Evolutionary conservation across 2,113 vertebrate genomes (phyloP).

Genomic region (Pachypanchax playfairii): DNA sequence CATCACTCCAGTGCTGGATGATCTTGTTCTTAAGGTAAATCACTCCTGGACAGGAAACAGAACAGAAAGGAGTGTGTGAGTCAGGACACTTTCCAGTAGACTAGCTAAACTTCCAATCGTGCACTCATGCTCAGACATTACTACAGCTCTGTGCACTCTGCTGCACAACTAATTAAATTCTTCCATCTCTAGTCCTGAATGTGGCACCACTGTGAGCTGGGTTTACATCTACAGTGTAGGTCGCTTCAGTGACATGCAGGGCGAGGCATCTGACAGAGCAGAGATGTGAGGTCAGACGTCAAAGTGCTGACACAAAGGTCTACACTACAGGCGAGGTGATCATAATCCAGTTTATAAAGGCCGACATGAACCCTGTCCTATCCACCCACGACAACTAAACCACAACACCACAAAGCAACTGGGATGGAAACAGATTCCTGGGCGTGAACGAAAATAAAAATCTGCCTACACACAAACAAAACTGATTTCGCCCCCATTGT

Average conservation of each 20-base stretch:
- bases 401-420: constrained; percentile 11
- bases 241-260: constrained; percentile 34
- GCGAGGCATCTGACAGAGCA: constrained; percentile 31
- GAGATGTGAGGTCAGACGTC: constrained; percentile 33
- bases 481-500: too few species aligned
- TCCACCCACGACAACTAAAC: constrained; percentile 18
- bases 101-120: too few species aligned
- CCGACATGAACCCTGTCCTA: constrained; percentile 40
- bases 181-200: constrained; percentile 60
- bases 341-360: constrained; percentile 70
- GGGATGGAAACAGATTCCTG: neutral
- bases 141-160: too few species aligned
- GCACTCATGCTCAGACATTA: too few species aligned
- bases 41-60: constrained; percentile 82
- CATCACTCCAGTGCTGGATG: constrained; percentile 97
- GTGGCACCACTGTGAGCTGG: constrained; percentile 40
- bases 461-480: too few species aligned
- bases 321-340: constrained; percentile 52
- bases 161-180: constrained; percentile 10
- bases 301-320: constrained; percentile 70
- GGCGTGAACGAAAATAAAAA: too few species aligned
- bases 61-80: neutral
- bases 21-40: constrained; percentile 99
- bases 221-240: constrained; percentile 39
- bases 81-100: too few species aligned